Evolutionary conservation across 2,113 vertebrate genomes (phyloP).

Genomic region (Urocynchramus pylzowi): DNA sequence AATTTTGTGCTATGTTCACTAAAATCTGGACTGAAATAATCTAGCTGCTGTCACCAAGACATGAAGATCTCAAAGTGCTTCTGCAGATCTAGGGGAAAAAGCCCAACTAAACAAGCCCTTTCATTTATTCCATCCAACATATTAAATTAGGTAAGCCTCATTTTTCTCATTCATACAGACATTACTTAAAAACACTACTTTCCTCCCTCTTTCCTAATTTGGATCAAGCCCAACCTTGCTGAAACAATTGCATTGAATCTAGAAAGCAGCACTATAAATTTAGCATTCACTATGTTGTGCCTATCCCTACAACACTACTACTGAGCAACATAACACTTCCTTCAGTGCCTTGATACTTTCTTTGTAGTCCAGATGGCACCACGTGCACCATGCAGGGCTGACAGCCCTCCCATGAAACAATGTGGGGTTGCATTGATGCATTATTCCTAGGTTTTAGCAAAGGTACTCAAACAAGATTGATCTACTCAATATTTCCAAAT

Average conservation of each 20-base stretch:
- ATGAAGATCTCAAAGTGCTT: not conserved
- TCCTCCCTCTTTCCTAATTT: not conserved
- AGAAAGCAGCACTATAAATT: conserved; percentile 3
- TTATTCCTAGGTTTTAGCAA: not conserved
- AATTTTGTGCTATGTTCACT: not conserved
- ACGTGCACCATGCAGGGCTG: not conserved
- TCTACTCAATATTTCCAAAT: not conserved
- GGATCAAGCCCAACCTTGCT: not conserved
- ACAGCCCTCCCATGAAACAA: not conserved
- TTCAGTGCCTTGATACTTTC: not conserved
- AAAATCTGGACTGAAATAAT: not conserved
- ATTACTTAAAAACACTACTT: not conserved
- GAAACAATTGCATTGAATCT: not conserved
- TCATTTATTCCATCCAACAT: conserved; percentile 1
- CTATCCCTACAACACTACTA: not conserved
- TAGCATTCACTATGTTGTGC: not conserved
- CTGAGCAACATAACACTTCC: not conserved
- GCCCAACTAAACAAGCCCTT: not conserved
- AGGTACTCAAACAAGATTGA: not conserved
- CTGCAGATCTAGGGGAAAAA: not conserved
- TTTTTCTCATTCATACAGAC: not conserved
- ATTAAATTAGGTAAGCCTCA: not conserved
- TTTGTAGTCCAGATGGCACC: conserved; percentile 11
- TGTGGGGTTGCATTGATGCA: not conserved
- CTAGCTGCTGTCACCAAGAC: not conserved